Percentiles rank a stretch among this genome's conserved stretches.
These are phyloP conservation scores for Dynastes hyllus DNA, from an alignment of 2,888 invertebrate species.

Conservation along the genomic window DNA sequence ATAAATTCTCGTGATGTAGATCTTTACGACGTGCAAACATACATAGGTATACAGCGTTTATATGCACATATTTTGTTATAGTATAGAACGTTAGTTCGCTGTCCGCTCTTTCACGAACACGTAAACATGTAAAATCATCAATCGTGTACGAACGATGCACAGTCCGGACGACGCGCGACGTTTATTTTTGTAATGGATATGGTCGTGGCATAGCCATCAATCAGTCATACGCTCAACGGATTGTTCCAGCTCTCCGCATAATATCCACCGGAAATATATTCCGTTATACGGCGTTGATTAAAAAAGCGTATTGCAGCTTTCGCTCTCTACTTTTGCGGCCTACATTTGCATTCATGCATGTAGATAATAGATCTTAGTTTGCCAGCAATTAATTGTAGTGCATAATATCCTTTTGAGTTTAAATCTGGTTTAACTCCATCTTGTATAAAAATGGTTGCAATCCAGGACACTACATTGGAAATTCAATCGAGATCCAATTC, in stretches of 20 bases:
- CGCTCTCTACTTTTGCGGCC: too few relatives aligned
- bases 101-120: conserved; percentile 2
- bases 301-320: not conserved
- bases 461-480: too few relatives aligned
- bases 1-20: conserved; percentile 10
- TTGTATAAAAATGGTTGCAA: too few relatives aligned
- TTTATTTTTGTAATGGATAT: conserved; percentile 4
- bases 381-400: too few relatives aligned
- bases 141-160: not conserved
- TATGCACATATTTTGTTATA: conserved; percentile 21
- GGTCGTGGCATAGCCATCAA: not conserved
- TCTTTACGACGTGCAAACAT: conserved; percentile 23
- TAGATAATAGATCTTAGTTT: too few relatives aligned
- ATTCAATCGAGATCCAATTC: too few relatives aligned
- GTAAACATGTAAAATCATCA: conserved; percentile 27
- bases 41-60: not conserved
- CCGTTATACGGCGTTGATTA: not conserved
- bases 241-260: not conserved
- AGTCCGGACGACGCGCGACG: not conserved
- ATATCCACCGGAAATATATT: not conserved
- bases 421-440: too few relatives aligned
- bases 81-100: not conserved
- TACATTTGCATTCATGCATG: too few relatives aligned
- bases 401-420: too few relatives aligned
- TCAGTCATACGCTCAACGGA: not conserved